Percentiles rank a stretch among this genome's conserved stretches.
Evolutionary conservation across 2,797 vertebrate species (phyloP).

Genomic region (Phrynocephalus guinanensis): DNA sequence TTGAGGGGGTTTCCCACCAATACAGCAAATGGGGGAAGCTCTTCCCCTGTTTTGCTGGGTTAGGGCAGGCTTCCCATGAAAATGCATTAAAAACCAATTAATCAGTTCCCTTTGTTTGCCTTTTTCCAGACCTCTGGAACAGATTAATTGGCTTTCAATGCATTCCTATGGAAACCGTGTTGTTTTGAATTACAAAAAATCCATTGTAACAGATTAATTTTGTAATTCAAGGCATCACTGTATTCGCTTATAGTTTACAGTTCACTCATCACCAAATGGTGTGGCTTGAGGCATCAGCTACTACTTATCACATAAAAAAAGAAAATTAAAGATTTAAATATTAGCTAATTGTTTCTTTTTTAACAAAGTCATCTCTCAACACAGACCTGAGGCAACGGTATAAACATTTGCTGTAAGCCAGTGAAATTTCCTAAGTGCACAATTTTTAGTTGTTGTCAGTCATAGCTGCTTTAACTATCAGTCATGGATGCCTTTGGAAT

Average conservation of each 20-base stretch:
- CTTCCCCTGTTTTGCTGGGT: no score
- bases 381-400: background rate
- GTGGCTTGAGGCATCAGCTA: background rate
- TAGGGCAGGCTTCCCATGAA: no score
- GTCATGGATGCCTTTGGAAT: background rate
- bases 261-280: background rate
- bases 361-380: background rate
- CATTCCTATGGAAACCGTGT: no score
- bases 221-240: background rate
- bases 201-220: no score
- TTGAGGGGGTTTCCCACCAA: no score
- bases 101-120: no score
- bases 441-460: no score
- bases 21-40: no score
- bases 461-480: background rate
- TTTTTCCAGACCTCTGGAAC: no score
- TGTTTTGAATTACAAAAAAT: no score
- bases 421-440: background rate
- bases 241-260: background rate
- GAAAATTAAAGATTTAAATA: background rate
- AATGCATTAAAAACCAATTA: no score
- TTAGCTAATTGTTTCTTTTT: background rate
- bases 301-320: background rate
- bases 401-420: background rate
- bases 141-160: no score